Percentiles rank a stretch among this genome's conserved stretches.
phyloP scores from a whole-genome alignment of 2,888 invertebrate genomes.

The Ornithoptera alexandrae region DNA sequence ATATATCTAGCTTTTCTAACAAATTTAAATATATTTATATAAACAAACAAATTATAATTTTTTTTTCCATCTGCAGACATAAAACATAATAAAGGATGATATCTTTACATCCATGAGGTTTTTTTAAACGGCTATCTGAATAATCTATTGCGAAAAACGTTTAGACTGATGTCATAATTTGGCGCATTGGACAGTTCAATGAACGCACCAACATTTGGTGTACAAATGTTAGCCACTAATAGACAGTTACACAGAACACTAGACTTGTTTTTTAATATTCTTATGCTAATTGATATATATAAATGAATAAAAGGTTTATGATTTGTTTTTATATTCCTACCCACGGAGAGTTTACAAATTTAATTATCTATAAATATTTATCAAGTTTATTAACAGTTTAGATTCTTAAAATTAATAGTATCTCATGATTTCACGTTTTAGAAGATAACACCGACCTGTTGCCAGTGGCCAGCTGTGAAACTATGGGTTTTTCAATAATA shows the following conservation, averaged over 20 bases:
- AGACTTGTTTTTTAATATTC: conserved; percentile 11
- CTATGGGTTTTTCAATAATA: neutral
- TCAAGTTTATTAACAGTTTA: too few species aligned
- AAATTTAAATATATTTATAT: too few species aligned
- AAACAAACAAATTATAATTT: too few species aligned
- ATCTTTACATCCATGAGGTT: neutral
- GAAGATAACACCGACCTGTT: too few species aligned
- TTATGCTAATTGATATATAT: conserved; percentile 10
- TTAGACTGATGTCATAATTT: conserved; percentile 33
- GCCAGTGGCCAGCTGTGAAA: neutral
- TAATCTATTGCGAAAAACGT: conserved; percentile 12
- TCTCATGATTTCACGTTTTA: too few species aligned
- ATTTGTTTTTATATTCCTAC: neutral
- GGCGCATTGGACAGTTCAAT: conserved; percentile 29
- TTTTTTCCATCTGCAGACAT: neutral
- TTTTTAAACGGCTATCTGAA: neutral
- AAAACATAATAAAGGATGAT: neutral
- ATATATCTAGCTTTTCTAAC: too few species aligned
- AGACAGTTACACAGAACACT: conserved; percentile 12
- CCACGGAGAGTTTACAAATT: neutral
- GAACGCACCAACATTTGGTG: conserved; percentile 28
- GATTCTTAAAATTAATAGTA: too few species aligned
- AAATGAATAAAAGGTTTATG: neutral
- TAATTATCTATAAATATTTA: too few species aligned
- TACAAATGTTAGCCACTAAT: conserved; percentile 30